Evolutionary conservation across 1,140 invertebrate species (phyloP).

Genomic region (Drosophila gunungcola): DNA sequence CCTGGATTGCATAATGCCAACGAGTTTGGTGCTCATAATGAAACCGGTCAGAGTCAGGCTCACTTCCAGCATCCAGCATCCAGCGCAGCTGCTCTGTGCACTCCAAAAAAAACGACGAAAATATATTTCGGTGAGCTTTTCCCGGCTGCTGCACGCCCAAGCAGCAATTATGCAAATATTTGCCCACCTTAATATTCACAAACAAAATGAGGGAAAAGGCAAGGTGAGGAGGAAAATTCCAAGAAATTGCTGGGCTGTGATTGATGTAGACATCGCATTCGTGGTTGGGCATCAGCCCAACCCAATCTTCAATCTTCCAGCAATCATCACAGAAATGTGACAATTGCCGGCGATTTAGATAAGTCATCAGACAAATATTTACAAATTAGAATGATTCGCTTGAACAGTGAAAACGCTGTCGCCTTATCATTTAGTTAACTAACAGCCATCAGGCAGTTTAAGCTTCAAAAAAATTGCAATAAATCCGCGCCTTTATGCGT

Average conservation of each 20-base stretch:
- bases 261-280: constrained; percentile 62
- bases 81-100: constrained; percentile 52
- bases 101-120: constrained; percentile 35
- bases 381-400: constrained; percentile 15
- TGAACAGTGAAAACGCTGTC: neutral
- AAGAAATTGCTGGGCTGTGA: constrained; percentile 70
- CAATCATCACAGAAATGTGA: constrained; percentile 32
- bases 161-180: constrained; percentile 80
- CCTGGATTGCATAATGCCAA: constrained; percentile 75
- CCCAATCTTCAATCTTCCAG: constrained; percentile 15
- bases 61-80: constrained; percentile 20
- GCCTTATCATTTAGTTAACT: constrained; percentile 50
- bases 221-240: constrained; percentile 53
- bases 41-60: constrained; percentile 65
- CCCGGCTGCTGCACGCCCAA: constrained; percentile 59
- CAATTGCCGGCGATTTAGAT: constrained; percentile 37
- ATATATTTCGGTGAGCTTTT: constrained; percentile 63
- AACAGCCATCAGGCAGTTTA: constrained; percentile 31
- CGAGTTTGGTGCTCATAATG: constrained; percentile 65
- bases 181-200: constrained; percentile 60
- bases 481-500: constrained; percentile 48
- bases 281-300: constrained; percentile 14
- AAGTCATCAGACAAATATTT: constrained; percentile 7
- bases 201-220: constrained; percentile 14
- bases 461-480: constrained; percentile 56